Base-by-base conservation (phyloP, 2,113 vertebrate genomes). In the Sigmodon hispidus region DNA sequence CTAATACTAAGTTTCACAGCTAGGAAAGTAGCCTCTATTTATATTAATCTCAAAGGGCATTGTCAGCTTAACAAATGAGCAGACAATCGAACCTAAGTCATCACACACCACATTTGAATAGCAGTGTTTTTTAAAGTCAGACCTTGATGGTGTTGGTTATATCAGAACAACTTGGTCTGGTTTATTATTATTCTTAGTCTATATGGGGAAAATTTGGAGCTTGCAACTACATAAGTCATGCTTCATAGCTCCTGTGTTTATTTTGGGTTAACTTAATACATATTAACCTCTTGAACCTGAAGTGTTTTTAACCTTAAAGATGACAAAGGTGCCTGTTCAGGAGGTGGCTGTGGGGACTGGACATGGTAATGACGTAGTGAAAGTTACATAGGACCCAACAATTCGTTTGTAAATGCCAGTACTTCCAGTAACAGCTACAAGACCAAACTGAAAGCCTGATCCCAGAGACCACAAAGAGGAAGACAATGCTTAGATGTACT, bases 221-320 rank as follows among this genome's bases (percentile, higher is more conserved):
- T 96, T 90, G 50, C 29, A 81, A n/a, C 1, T 52, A 73, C 36
- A 80, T 70, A 75, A 96, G 92, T n/a, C 24, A 29, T 16, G 52
- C 61, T 81, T 87, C 24, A 36, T 94, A 69, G 1, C 43, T 95
- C 70, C 43, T 86, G 34, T 43, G 22, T 63, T 85, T 88, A 81
- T 73, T 91, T 22, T 63, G 67, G 22, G 40, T 5, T 90, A 57
- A 48, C 24, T 48, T 72, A 48, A 7, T 80, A 48, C 8, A n/a
- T 61, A 84, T 72, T 88, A 94, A 55, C 87, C 67, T 67, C 55
- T 40, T 48, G 88, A 90, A 79, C 22, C 76, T 88, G 11, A 83
- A 89, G 40, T 86, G 8, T 67, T 84, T 87, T 94, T 55, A 90
- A n/a, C 40, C 61, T 81, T 94, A 50, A 61, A 57, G 17, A 83